Percentiles rank a stretch among this genome's conserved stretches.
Evolutionary conservation across 2,113 vertebrate genomes (phyloP).

Genomic region (Podocnemis expansa): DNA sequence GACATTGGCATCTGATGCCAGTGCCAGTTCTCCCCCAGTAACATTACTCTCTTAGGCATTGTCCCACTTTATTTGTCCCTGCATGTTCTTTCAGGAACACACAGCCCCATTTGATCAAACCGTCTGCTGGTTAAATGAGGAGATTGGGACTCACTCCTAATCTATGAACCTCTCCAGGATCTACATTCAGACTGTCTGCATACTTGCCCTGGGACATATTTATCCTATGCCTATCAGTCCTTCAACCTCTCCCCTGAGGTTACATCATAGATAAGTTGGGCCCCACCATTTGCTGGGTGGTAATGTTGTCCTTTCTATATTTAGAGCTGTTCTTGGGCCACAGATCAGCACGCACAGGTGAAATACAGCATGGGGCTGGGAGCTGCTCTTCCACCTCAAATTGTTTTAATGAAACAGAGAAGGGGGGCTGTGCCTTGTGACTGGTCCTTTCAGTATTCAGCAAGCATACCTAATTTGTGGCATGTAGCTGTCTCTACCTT

Average conservation of each 20-base stretch:
- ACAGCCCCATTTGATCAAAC: background rate
- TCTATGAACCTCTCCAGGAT: background rate
- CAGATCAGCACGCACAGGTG: background rate
- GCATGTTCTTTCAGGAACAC: background rate
- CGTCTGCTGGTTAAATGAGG: background rate
- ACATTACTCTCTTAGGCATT: background rate
- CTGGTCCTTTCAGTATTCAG: background rate
- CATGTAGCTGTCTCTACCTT: background rate
- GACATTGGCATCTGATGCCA: background rate
- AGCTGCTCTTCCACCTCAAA: background rate
- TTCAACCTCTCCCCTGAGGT: background rate
- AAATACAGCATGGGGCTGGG: background rate
- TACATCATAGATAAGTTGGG: background rate
- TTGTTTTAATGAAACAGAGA: background rate
- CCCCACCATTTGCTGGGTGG: background rate
- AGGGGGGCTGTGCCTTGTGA: background rate
- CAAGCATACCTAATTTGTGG: background rate
- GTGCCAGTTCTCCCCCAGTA: background rate
- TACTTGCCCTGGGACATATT: background rate
- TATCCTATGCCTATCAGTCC: background rate
- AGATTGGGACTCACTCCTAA: background rate
- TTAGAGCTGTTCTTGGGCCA: background rate
- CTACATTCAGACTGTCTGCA: background rate
- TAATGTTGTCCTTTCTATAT: background rate
- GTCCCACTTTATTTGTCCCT: background rate